Base-by-base conservation (phyloP, 1,140 invertebrate species). In the Olivierus martensii region DNA sequence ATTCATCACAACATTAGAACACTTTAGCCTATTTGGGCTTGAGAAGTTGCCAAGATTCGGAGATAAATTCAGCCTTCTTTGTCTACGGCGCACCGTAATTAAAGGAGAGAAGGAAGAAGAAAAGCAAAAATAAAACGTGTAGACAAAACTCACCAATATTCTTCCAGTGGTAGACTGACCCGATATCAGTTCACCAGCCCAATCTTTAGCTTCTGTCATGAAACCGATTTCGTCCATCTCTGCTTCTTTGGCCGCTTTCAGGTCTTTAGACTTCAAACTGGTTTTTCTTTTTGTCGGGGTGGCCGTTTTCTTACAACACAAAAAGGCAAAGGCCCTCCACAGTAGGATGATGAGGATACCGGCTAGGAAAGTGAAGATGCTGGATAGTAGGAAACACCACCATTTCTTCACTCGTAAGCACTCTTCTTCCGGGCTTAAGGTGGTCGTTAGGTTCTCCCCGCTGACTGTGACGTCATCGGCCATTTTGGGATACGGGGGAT, bases 131-230 rank as follows among this genome's bases (percentile, higher is more conserved):
- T 5, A 6, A 43, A 22, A 43, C 17, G 7, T 6, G 7, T 17
- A 43, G 9, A 2, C 4, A 52, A 14, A 34, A 78, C 84, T 86
- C 72, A 97, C 93, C 79, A 99, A 77, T 70, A 99, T 99, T 72
- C 95, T 79, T 68, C 95, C 95, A 64, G 94, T 99, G 66, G 92
- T 97, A 63, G 92, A 97, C 75, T 99, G 95, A 67, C 95, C 95
- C 63, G 94, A 98, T 72, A 99, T 99, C 66, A 99, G 82, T 75
- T 99, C 94, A 68, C 95, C 94, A 67, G 95, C 94, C 94, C 95
- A 97, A 75, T 98, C 94, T 77, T 98, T 98, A 66, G 94, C 93
- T 79, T 97, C 92, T 65, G 92, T 95, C 84, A 93, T 89, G 77
- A 92, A 92, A 66, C 87, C 89, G 60, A 86, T 85, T 73, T 90